Base-by-base conservation (phyloP, 2,888 invertebrate species). In the Noctua janthina region DNA sequence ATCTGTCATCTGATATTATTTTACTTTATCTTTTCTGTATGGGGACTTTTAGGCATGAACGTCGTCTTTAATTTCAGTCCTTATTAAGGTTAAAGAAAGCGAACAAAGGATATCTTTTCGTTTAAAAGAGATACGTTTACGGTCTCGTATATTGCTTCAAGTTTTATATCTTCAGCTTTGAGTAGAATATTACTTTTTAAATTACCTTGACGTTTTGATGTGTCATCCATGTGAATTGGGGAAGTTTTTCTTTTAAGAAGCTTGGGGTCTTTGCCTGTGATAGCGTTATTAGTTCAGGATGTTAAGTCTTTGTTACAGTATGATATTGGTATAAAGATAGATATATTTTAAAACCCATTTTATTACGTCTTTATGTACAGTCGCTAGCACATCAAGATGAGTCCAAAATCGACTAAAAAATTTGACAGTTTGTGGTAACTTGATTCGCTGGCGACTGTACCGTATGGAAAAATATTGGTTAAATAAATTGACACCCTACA, bases 161-260 rank as follows among this genome's bases (percentile, higher is more conserved):
- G 67, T 69, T 67, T 71, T 56, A n/a, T 86, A 66, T 67, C 35
- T 43, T 35, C 2, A n/a, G 56, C 68, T 83, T 85, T 62, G 62
- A 46, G 68, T 23, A 29, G 29, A 69, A 85, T 85, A 82, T 83
- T 83, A 86, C 83, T 85, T 85, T 85, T 86, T 68, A 76, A 81
- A 83, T 83, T 71, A 85, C 82, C 76, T 86, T 86, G 71, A 81
- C 62, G 82, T 59, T 75, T 81, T 75, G 59, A 82, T 82, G 59
- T 82, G 56, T 76, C 76, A 82, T 73, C 46, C 46, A 39, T 69
- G 66, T 66, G 39, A 49, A 86, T 62, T 43, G 51, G 2, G 11
- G 39, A 78, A 56, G 59, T 69, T 70, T 70, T 54, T 56, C 54
- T 64, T 64, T 29, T 6, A 39, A 29, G 20, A 67, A 46, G 11